phyloP scores from a whole-genome alignment of 2,113 vertebrate species.

The Rana temporaria region DNA sequence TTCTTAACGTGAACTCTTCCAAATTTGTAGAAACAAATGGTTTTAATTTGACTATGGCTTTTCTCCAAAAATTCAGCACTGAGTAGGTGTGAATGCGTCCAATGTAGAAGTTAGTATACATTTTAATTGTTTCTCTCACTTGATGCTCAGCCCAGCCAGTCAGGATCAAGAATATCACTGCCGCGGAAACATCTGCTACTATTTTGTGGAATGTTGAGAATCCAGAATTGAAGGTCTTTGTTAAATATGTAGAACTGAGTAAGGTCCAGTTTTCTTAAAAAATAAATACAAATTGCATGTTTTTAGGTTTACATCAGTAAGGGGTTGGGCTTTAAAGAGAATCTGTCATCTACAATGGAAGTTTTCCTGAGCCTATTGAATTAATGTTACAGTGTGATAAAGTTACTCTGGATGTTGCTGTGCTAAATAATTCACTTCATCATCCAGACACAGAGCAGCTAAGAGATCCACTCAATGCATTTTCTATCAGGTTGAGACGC shows the following conservation, averaged over 20 bases:
- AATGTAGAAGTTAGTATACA: slow-evolving; percentile 58
- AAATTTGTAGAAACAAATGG: neutral
- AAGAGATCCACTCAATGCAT: too few relatives aligned
- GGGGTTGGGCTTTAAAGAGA: too few relatives aligned
- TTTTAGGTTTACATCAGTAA: too few relatives aligned
- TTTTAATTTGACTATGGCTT: neutral
- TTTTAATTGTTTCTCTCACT: slow-evolving; percentile 77
- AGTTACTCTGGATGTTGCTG: too few relatives aligned
- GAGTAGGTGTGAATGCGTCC: neutral
- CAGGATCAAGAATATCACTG: slow-evolving; percentile 87
- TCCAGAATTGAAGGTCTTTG: slow-evolving; percentile 86
- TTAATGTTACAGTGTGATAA: too few relatives aligned
- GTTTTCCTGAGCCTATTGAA: too few relatives aligned
- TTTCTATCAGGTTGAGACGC: too few relatives aligned
- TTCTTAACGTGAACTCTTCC: neutral
- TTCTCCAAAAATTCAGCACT: slow-evolving; percentile 28
- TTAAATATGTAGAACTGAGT: slow-evolving; percentile 95
- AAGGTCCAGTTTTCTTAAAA: slow-evolving; percentile 71
- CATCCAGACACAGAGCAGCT: too few relatives aligned
- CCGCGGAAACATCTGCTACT: slow-evolving; percentile 83
- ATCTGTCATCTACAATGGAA: too few relatives aligned
- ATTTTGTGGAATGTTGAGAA: slow-evolving; percentile 96
- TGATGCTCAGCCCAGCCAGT: slow-evolving; percentile 79
- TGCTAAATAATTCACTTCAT: too few relatives aligned
- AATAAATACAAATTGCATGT: too few relatives aligned